Evolutionary conservation across 2,888 invertebrate genomes (phyloP).

Genomic region (Limnephilus marmoratus): DNA sequence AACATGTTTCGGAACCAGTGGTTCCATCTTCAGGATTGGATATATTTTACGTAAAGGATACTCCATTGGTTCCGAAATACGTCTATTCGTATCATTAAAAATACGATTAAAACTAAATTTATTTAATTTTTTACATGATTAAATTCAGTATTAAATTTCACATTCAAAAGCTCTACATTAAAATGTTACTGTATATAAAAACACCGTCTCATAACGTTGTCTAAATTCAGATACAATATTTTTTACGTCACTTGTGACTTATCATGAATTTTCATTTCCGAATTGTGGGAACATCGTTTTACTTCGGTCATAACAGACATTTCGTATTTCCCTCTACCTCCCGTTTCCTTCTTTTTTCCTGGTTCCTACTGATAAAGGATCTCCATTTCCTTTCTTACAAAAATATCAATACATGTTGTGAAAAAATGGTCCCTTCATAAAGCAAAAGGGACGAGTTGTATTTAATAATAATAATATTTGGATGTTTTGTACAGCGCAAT

Average conservation of each 20-base stretch:
- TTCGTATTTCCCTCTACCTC: conserved; percentile 24
- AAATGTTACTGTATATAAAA: not conserved
- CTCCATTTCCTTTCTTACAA: conserved; percentile 31
- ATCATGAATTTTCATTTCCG: conserved; percentile 51
- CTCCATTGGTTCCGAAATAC: too few species aligned
- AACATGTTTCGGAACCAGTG: too few species aligned
- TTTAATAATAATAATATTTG: not conserved
- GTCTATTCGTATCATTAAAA: too few species aligned
- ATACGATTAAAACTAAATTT: too few species aligned
- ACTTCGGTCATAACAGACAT: conserved; percentile 26
- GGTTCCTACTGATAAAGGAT: conserved; percentile 5
- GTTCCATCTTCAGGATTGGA: too few species aligned
- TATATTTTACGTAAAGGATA: too few species aligned
- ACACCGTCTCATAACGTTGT: not conserved
- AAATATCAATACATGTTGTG: not conserved
- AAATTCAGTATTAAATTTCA: not conserved
- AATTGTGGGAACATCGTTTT: not conserved
- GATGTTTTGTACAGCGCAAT: too few species aligned
- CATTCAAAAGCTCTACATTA: not conserved
- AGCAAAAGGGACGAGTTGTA: not conserved
- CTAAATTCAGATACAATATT: not conserved
- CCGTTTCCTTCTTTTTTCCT: conserved; percentile 21
- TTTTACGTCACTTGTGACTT: conserved; percentile 38
- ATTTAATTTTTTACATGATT: too few species aligned
- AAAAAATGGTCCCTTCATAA: not conserved